Base-by-base conservation (phyloP, 1,140 invertebrate genomes). In the Armadillidium nasatum region DNA sequence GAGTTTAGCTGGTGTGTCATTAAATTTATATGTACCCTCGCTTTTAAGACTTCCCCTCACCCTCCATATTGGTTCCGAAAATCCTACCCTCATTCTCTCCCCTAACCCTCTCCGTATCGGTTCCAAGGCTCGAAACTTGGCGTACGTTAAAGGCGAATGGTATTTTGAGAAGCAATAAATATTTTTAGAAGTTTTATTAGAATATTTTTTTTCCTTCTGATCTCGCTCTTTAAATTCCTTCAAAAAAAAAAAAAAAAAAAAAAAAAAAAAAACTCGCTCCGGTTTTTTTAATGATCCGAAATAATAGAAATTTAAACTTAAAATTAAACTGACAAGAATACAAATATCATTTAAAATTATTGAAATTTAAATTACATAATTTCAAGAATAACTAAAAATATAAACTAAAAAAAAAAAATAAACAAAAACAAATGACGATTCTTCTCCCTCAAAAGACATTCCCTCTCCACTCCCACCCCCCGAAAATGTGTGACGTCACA, bases 1-100 rank as follows among this genome's bases (percentile, higher is more conserved):
- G 50, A 60, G 50, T 19, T 60, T 60, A 60, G 50, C 11, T 60
- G 50, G 50, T 60, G 50, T 60, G 11, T 60, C 50, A 60, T 60
- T 60, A 60, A 60, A 60, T 60, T 60, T 60, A 60, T 60, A 60
- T 60, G 19, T 15, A 13, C 50, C 50, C 50, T 33, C 33, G 33
- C 33, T 33, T 33, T n/a, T 33, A 33, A 33, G 33, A 60, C 19
- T 19, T 15, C 50, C 50, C 50, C 50, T 60, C 50, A 15, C 50
- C 50, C 50, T 19, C 19, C 50, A 7, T 60, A 60, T 13, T 7
- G 11, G 50, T 13, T 60, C 7, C 11, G 50, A 3, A 10, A 50
- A 60, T 60, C 19, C 19, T 15, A 60, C 50, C 19, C 19, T 15
- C 33, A 33, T 33, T 33, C 33, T 3, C 33, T 33, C 33, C 1